Evolutionary conservation across 92 coral and sea anemone genomes (phyloP).

Genomic region (Pocillopora grandis): DNA sequence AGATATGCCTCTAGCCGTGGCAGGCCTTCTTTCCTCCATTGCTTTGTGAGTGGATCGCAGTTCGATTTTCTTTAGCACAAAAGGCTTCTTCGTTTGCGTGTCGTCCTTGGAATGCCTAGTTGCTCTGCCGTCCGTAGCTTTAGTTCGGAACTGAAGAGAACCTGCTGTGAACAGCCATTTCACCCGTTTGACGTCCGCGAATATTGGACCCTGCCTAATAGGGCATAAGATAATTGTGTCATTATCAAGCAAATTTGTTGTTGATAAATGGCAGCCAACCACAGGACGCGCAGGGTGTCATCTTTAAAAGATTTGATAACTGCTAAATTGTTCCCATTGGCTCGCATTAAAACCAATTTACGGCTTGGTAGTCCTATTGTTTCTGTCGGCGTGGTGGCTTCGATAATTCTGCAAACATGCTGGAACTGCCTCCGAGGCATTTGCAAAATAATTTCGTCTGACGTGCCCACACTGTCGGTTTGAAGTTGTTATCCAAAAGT

Average conservation of each 20-base stretch:
- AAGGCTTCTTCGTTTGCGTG: slow-evolving; percentile 7
- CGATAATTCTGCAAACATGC: slow-evolving; percentile 77
- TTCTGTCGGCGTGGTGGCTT: slow-evolving; percentile 93
- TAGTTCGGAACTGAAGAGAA: slow-evolving; percentile 57
- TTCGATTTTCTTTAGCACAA: background rate
- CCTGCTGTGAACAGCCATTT: slow-evolving; percentile 98
- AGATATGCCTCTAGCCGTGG: slow-evolving; percentile 67
- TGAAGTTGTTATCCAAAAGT: slow-evolving; percentile 37
- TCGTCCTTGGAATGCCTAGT: slow-evolving; percentile 29
- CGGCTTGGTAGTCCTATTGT: slow-evolving; percentile 97
- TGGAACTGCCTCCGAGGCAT: slow-evolving; percentile 53
- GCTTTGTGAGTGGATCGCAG: slow-evolving; percentile 4
- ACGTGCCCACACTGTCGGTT: slow-evolving; percentile 40
- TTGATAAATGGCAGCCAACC: slow-evolving; percentile 99
- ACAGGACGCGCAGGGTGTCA: slow-evolving; percentile 88
- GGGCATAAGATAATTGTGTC: slow-evolving; percentile 99
- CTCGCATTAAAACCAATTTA: slow-evolving; percentile 93
- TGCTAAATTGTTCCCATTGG: slow-evolving; percentile 97
- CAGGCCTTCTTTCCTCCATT: slow-evolving; percentile 35
- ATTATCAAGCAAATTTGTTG: slow-evolving; percentile 99
- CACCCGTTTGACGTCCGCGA: slow-evolving; percentile 94
- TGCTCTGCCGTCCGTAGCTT: slow-evolving; percentile 54
- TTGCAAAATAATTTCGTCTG: slow-evolving; percentile 36
- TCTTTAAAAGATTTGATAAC: slow-evolving; percentile 96
- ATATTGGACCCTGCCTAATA: slow-evolving; percentile 98